Evolutionary conservation across 2,888 invertebrate genomes (phyloP).

Genomic region (Cybosia mesomella): DNA sequence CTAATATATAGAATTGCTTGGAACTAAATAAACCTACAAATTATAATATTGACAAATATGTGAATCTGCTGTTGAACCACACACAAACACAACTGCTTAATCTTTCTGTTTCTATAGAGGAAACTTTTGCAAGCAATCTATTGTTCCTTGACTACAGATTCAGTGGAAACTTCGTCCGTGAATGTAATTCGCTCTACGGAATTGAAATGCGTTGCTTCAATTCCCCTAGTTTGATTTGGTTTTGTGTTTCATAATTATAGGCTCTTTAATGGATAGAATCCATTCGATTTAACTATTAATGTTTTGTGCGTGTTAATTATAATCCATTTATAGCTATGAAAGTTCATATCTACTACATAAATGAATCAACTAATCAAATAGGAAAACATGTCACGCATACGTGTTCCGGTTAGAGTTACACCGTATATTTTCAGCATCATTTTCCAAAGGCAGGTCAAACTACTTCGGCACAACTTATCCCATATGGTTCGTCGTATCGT

Average conservation of each 20-base stretch:
- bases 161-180: constrained; percentile 33
- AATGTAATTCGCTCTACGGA: constrained; percentile 34
- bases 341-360: constrained; percentile 8
- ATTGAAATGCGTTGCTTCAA: constrained; percentile 26
- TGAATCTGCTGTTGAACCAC: neutral
- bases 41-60: neutral
- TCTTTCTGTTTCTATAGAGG: constrained; percentile 24
- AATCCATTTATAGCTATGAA: constrained; percentile 6
- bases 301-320: constrained; percentile 20
- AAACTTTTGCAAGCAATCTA: constrained; percentile 29
- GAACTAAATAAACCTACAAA: neutral
- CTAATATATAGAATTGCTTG: neutral
- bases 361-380: constrained; percentile 9
- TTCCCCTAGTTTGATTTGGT: constrained; percentile 44
- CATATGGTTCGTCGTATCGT: neutral
- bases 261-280: constrained; percentile 17
- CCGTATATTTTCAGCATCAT: constrained; percentile 1
- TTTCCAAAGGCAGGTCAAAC: neutral
- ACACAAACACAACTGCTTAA: constrained; percentile 15
- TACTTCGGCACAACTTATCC: neutral
- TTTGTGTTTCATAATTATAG: constrained; percentile 37
- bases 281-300: constrained; percentile 22
- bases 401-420: neutral
- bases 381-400: neutral
- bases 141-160: constrained; percentile 27